Percentiles rank a stretch among this genome's conserved stretches.
Conservation (phyloP, 2,113 vertebrate genomes). For the Tiliqua scincoides region DNA sequence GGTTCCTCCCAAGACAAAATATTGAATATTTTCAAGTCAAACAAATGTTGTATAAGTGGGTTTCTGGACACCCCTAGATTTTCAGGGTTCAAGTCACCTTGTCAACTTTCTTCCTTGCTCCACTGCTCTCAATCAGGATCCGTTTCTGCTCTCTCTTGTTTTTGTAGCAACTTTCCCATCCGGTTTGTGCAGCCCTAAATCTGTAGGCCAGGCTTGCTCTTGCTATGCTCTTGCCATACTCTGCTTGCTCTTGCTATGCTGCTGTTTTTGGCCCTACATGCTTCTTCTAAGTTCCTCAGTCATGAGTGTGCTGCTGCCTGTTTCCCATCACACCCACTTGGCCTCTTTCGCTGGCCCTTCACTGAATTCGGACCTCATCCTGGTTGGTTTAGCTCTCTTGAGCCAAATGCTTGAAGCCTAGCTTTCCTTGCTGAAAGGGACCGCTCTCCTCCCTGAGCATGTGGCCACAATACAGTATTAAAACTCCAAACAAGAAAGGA, state of each 20-base stretch:
- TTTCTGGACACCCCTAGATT: no score
- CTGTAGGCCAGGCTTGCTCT: no score
- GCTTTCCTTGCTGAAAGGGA: neutral
- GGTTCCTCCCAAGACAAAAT: no score
- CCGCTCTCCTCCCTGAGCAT: neutral
- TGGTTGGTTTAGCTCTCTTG: neutral
- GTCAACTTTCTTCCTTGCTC: neutral
- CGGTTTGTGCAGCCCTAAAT: no score
- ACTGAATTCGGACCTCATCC: neutral
- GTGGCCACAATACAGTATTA: neutral
- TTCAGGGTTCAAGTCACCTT: neutral
- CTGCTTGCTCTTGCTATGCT: no score
- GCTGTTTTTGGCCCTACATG: neutral
- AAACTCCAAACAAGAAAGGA: neutral
- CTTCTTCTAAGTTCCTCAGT: neutral
- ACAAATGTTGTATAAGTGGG: neutral
- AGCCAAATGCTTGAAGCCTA: neutral
- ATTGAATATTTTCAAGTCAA: neutral
- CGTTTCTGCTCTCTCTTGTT: neutral
- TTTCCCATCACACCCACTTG: neutral
- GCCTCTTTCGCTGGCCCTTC: neutral
- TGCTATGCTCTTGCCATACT: no score
- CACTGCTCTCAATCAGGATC: neutral
- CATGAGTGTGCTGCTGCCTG: neutral
- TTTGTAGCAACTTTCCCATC: neutral